These are phyloP conservation scores for Apis florea DNA, from an alignment of 1,140 invertebrate species.

Conservation along the genomic window DNA sequence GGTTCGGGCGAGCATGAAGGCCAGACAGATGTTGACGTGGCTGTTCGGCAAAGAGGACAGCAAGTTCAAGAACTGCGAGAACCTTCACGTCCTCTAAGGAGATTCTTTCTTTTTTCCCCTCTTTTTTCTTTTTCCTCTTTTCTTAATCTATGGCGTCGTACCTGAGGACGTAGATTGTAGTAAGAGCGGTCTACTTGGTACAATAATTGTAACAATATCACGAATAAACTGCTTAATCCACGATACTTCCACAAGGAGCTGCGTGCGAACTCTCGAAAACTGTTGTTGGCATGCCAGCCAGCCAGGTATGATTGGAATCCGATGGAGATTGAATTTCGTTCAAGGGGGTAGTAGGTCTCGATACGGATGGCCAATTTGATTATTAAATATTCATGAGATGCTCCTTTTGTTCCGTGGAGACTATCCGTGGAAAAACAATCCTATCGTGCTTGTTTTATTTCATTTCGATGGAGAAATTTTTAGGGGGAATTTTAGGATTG, in stretches of 20 bases:
- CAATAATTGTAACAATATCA: no score
- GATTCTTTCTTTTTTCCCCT: no score
- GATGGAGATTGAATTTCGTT: not conserved
- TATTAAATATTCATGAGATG: not conserved
- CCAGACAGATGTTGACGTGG: slow-evolving; percentile 93
- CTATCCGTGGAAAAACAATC: not conserved
- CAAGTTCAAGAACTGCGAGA: slow-evolving; percentile 95
- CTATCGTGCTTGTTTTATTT: not conserved
- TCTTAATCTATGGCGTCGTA: not conserved
- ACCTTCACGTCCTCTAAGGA: slow-evolving; percentile 89
- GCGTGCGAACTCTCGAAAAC: not conserved
- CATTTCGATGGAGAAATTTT: no score
- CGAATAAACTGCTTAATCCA: no score
- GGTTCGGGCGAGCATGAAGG: slow-evolving; percentile 92
- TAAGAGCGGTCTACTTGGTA: slow-evolving; percentile 2
- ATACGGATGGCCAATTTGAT: slow-evolving; percentile 6
- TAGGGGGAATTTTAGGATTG: no score
- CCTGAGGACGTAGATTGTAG: slow-evolving; percentile 1
- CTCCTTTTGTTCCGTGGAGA: not conserved
- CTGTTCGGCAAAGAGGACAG: slow-evolving; percentile 93
- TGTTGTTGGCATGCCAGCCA: not conserved
- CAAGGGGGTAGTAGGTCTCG: not conserved
- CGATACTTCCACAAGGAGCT: not conserved
- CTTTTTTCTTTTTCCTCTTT: no score
- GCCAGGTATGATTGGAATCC: not conserved